Conservation (phyloP, 2,888 invertebrate genomes). For the Cremastinae sp. region DNA sequence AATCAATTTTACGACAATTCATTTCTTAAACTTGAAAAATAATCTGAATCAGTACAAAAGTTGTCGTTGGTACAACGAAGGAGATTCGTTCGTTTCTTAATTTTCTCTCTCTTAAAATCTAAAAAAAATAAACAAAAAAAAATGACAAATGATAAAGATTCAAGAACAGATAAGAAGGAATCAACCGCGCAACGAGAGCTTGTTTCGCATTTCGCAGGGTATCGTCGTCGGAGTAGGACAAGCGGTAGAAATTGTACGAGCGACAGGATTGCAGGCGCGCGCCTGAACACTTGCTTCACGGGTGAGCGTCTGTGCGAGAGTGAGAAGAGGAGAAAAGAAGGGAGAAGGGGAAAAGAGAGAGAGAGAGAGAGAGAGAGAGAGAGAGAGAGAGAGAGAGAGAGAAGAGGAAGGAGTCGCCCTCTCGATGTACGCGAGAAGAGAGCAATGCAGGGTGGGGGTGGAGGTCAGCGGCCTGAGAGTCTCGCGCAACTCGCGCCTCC, state of each 20-base stretch:
- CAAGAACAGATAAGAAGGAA: conserved; percentile 38
- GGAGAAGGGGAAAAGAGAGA: conserved; percentile 37
- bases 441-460: conserved; percentile 68
- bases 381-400: conserved; percentile 21
- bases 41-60: too few relatives aligned
- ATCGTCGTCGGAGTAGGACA: conserved; percentile 40
- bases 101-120: too few relatives aligned
- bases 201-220: conserved; percentile 33
- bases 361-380: conserved; percentile 36
- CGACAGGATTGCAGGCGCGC: conserved; percentile 38
- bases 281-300: conserved; percentile 54
- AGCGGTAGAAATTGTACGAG: conserved; percentile 42
- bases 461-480: conserved; percentile 75
- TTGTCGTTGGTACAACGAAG: too few relatives aligned
- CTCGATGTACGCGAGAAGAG: conserved; percentile 61
- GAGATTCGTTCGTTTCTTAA: too few relatives aligned
- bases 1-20: neutral
- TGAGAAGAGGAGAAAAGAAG: conserved; percentile 14
- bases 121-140: conserved; percentile 6
- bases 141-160: conserved; percentile 23
- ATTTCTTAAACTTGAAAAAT: too few relatives aligned
- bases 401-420: conserved; percentile 48
- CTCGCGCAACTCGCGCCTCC: conserved; percentile 71
- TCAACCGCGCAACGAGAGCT: conserved; percentile 31
- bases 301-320: neutral